Evolutionary conservation across 2,797 vertebrate species (phyloP).

Genomic region (Centropyge bicolor): DNA sequence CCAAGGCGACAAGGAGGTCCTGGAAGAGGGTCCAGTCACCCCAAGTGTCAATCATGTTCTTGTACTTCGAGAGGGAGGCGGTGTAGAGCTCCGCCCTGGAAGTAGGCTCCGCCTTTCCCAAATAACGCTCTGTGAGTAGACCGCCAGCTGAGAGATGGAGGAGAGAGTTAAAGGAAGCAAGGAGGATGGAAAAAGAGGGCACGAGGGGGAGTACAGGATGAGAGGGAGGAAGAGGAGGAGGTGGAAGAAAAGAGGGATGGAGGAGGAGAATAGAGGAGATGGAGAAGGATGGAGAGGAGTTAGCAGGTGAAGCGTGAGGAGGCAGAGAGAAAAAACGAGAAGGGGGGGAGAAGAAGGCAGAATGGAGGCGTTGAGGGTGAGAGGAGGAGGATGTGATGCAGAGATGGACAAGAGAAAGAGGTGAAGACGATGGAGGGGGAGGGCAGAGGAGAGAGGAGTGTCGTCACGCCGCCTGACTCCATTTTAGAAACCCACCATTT

Average conservation of each 20-base stretch:
- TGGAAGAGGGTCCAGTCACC: conserved; percentile 74
- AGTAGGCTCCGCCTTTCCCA: conserved; percentile 56
- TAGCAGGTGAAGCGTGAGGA: neutral
- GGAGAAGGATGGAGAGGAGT: neutral
- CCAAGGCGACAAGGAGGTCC: conserved; percentile 69
- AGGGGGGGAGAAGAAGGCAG: neutral
- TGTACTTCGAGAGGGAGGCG: conserved; percentile 72
- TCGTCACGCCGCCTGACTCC: conserved; percentile 51
- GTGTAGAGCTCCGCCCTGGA: conserved; percentile 66
- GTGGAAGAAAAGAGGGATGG: neutral
- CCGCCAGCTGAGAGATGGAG: conserved; percentile 60
- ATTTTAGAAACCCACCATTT: conserved; percentile 73
- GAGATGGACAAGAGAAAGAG: conserved; percentile 2
- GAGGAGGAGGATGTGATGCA: conserved; percentile 12
- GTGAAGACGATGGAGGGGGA: neutral
- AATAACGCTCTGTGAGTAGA: conserved; percentile 65
- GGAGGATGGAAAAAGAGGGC: neutral
- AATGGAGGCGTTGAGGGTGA: conserved; percentile 4
- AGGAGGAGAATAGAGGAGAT: neutral
- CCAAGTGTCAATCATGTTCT: conserved; percentile 69
- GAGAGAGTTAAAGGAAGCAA: conserved; percentile 2
- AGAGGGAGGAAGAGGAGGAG: neutral
- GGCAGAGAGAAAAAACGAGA: neutral
- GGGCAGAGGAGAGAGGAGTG: conserved; percentile 25
- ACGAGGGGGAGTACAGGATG: neutral